Evolutionary conservation across 2,888 invertebrate species (phyloP).

Genomic region (Lochmaea crataegi): DNA sequence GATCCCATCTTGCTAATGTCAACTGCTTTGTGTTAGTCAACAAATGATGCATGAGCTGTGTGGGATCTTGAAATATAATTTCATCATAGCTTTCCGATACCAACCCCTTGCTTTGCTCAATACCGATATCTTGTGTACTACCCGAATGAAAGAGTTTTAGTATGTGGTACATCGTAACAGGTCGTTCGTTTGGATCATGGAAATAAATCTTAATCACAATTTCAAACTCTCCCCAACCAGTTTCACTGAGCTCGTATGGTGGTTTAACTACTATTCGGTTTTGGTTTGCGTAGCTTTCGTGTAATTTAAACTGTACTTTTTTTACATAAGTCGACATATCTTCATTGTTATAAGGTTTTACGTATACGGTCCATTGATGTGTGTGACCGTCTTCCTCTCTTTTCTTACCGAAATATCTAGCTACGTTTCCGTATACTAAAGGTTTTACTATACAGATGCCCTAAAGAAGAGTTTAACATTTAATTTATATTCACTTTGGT

Average conservation of each 20-base stretch:
- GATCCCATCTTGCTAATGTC: slow-evolving; percentile 79
- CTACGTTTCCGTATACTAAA: slow-evolving; percentile 95
- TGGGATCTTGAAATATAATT: slow-evolving; percentile 93
- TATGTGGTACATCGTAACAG: slow-evolving; percentile 94
- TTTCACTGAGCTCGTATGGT: slow-evolving; percentile 97
- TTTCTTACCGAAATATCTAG: slow-evolving; percentile 95
- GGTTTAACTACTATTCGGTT: slow-evolving; percentile 94
- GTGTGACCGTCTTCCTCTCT: slow-evolving; percentile 98
- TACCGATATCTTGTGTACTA: slow-evolving; percentile 71
- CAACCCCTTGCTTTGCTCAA: slow-evolving; percentile 77
- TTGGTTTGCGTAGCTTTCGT: slow-evolving; percentile 96
- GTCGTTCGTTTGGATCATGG: slow-evolving; percentile 94
- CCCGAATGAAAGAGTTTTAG: slow-evolving; percentile 93
- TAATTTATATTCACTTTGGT: slow-evolving; percentile 18
- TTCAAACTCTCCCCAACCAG: slow-evolving; percentile 99
- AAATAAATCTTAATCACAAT: slow-evolving; percentile 98
- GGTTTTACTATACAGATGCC: slow-evolving; percentile 92
- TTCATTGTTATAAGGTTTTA: slow-evolving; percentile 92
- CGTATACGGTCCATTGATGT: slow-evolving; percentile 98
- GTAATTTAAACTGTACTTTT: slow-evolving; percentile 96
- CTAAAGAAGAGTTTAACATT: slow-evolving; percentile 63
- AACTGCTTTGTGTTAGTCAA: slow-evolving; percentile 81
- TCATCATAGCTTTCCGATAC: slow-evolving; percentile 97
- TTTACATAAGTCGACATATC: slow-evolving; percentile 96
- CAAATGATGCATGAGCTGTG: slow-evolving; percentile 90